These are phyloP conservation scores for Synanthedon tipuliformis DNA, from an alignment of 2,888 invertebrate species.

Conservation along the genomic window DNA sequence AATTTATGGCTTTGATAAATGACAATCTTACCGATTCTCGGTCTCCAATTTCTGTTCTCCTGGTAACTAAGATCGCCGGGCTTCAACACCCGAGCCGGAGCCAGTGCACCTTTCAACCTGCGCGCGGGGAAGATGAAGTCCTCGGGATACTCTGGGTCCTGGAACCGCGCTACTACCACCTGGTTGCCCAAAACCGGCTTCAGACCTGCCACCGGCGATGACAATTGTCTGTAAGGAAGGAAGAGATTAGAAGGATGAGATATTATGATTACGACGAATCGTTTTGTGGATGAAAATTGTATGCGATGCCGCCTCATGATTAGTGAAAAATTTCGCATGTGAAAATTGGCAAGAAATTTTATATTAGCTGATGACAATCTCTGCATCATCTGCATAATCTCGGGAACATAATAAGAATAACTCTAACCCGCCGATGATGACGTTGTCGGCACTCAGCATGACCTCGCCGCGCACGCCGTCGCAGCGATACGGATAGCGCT, in stretches of 20 bases:
- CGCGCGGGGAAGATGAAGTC: constrained; percentile 84
- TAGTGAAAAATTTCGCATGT: no score
- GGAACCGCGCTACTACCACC: constrained; percentile 76
- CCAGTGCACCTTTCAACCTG: constrained; percentile 73
- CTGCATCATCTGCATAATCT: no score
- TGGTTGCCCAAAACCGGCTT: constrained; percentile 71
- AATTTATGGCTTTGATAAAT: no score
- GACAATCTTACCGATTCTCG: constrained; percentile 73
- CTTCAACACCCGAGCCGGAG: constrained; percentile 82
- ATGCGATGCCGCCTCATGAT: no score
- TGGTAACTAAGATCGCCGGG: constrained; percentile 77
- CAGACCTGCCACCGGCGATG: constrained; percentile 79
- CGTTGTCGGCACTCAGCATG: constrained; percentile 77
- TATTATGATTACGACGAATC: no score
- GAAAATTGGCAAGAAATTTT: neutral
- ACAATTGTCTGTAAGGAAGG: constrained; percentile 72
- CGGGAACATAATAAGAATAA: no score
- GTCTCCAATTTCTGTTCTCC: constrained; percentile 79
- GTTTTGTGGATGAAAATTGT: no score
- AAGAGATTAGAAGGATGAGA: no score
- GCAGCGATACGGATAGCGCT: constrained; percentile 73
- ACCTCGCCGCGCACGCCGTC: constrained; percentile 89
- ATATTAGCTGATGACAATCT: no score
- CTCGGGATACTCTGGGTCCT: constrained; percentile 81
- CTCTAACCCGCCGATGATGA: constrained; percentile 74